Percentiles rank a stretch among this genome's conserved stretches.
These are phyloP conservation scores for Bettongia penicillata DNA, from an alignment of 2,113 vertebrate species.

Conservation along the genomic window DNA sequence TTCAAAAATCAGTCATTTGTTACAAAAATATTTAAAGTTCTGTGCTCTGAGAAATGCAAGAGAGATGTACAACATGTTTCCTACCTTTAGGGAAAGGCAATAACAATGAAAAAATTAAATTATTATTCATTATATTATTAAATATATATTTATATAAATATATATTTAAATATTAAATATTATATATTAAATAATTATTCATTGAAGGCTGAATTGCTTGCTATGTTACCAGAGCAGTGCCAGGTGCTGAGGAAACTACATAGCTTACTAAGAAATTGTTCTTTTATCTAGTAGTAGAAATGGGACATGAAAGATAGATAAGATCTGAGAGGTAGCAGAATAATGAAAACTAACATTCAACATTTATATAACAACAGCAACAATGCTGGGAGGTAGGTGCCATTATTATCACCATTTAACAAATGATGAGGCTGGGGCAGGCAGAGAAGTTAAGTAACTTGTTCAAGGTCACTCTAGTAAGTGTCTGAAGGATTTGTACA, in stretches of 20 bases:
- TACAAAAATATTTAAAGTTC: not conserved
- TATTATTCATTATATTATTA: too few species aligned
- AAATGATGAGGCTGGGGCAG: not conserved
- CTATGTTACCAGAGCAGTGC: not conserved
- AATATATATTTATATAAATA: too few species aligned
- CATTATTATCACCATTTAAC: not conserved
- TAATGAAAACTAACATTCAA: not conserved
- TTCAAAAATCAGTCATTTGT: not conserved
- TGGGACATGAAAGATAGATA: not conserved
- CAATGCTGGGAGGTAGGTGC: not conserved
- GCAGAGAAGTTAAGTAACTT: not conserved
- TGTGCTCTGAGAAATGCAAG: not conserved
- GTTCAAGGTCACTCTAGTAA: not conserved
- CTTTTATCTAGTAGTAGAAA: not conserved
- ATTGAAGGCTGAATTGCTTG: too few species aligned
- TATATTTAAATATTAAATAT: too few species aligned
- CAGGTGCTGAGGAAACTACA: fast-evolving
- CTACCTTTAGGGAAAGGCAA: not conserved
- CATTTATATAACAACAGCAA: not conserved
- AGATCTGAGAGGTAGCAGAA: not conserved
- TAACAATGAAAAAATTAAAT: not conserved
- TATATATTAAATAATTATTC: too few species aligned
- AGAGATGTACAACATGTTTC: not conserved
- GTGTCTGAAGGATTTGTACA: not conserved
- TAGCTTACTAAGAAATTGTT: not conserved